A percentile compares a stretch with the other conserved stretches of the same genome.
Conservation (phyloP, 2,888 invertebrate genomes). For the Watsonalla binaria region DNA sequence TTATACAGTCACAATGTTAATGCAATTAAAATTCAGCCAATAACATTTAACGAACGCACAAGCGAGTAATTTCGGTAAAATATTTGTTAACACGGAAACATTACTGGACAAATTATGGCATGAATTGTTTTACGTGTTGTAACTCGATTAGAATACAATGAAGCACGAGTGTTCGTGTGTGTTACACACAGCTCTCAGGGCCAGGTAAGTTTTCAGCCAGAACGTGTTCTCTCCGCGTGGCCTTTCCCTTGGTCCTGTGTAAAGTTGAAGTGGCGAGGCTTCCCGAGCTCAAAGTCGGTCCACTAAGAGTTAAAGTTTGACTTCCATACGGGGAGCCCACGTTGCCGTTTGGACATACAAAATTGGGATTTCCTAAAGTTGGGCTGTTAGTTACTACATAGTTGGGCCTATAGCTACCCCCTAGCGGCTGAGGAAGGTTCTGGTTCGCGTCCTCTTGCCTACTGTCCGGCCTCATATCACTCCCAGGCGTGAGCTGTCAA, state of each 20-base stretch:
- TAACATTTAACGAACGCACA: not conserved
- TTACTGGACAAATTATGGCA: not conserved
- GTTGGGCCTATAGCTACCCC: conserved; percentile 64
- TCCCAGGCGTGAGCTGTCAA: conserved; percentile 55
- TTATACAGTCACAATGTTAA: not conserved
- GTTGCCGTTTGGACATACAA: conserved; percentile 71
- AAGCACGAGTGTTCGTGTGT: conserved; percentile 19
- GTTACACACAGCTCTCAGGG: conserved; percentile 91
- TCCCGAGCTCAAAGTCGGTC: conserved; percentile 67
- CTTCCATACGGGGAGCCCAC: conserved; percentile 63
- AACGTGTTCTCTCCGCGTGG: conserved; percentile 84
- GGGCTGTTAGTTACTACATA: conserved; percentile 65
- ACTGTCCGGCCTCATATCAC: conserved; percentile 45
- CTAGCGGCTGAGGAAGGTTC: conserved; percentile 51
- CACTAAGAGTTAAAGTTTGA: conserved; percentile 56
- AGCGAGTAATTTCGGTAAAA: not conserved
- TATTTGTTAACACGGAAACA: not conserved
- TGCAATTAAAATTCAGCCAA: not conserved
- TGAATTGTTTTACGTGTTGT: not conserved
- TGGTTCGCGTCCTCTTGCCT: conserved; percentile 67
- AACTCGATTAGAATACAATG: not conserved
- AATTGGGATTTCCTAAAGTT: conserved; percentile 71
- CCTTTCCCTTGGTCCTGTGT: conserved; percentile 75
- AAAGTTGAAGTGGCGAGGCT: conserved; percentile 68
- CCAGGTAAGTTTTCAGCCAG: conserved; percentile 91